phyloP scores from a whole-genome alignment of 2,888 invertebrate species.

The Yponomeuta evonymella region DNA sequence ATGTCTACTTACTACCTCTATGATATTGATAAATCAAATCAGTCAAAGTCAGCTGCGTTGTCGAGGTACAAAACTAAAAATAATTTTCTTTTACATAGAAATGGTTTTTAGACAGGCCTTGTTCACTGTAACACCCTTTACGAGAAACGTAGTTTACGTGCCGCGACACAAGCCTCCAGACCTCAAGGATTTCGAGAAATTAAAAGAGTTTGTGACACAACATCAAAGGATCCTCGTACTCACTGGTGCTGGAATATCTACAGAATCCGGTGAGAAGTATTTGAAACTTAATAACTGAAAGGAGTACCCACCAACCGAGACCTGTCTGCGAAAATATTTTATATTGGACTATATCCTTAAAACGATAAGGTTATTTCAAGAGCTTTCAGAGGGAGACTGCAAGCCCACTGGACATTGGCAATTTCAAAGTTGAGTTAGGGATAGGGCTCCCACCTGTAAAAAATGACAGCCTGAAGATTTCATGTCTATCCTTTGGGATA shows the following conservation, averaged over 20 bases:
- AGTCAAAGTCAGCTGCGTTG: too few species aligned
- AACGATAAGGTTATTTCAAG: too few species aligned
- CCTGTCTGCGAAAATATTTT: not conserved
- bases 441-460: too few species aligned
- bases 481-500: too few species aligned
- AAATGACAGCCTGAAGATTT: too few species aligned
- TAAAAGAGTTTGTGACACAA: constrained; percentile 77
- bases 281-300: not conserved
- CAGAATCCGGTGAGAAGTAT: constrained; percentile 84
- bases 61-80: too few species aligned
- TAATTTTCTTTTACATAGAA: too few species aligned
- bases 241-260: constrained; percentile 97
- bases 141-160: constrained; percentile 67
- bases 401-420: too few species aligned
- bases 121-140: constrained; percentile 24
- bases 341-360: not conserved
- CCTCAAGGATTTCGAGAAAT: constrained; percentile 71
- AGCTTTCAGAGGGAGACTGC: too few species aligned
- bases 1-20: too few species aligned
- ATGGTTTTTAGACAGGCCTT: constrained; percentile 8
- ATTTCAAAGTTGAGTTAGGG: too few species aligned
- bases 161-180: constrained; percentile 83
- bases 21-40: too few species aligned
- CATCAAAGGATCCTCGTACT: constrained; percentile 80
- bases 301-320: not conserved